Percentiles rank a stretch among this genome's conserved stretches.
phyloP scores from a whole-genome alignment of 2,888 invertebrate genomes.

The Marronus borbonicus region DNA sequence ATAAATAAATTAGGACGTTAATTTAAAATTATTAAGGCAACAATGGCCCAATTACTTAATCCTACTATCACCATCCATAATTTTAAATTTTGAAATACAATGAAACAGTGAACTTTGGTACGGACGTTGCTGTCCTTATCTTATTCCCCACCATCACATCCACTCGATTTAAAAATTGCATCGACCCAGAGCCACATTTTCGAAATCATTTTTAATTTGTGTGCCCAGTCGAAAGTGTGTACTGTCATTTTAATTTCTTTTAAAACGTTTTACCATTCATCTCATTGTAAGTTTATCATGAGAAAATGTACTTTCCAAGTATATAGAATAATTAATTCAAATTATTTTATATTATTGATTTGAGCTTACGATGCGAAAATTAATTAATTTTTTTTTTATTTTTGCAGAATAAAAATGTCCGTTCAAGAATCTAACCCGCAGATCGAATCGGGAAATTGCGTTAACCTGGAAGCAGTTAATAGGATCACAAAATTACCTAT shows the following conservation, averaged over 20 bases:
- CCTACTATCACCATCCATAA: background rate
- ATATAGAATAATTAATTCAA: background rate
- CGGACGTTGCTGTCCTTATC: constrained; percentile 13
- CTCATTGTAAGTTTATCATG: background rate
- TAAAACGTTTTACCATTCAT: background rate
- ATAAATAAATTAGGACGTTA: background rate
- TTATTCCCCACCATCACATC: constrained; percentile 8
- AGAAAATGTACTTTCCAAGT: background rate
- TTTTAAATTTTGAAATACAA: background rate
- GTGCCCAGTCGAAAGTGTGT: background rate
- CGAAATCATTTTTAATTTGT: constrained; percentile 11
- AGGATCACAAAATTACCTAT: constrained; percentile 74
- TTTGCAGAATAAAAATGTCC: constrained; percentile 57
- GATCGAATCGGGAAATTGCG: constrained; percentile 34
- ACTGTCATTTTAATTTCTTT: background rate
- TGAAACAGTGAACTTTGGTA: constrained; percentile 9
- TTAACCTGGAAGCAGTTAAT: constrained; percentile 73
- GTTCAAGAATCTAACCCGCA: constrained; percentile 50
- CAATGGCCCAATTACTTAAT: no score
- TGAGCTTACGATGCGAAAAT: background rate
- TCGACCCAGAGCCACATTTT: background rate
- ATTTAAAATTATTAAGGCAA: background rate
- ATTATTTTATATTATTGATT: background rate
- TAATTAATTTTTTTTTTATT: constrained; percentile 14
- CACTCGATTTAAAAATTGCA: background rate